phyloP scores from a whole-genome alignment of 2,888 invertebrate genomes.

The Drosophila mercatorum region DNA sequence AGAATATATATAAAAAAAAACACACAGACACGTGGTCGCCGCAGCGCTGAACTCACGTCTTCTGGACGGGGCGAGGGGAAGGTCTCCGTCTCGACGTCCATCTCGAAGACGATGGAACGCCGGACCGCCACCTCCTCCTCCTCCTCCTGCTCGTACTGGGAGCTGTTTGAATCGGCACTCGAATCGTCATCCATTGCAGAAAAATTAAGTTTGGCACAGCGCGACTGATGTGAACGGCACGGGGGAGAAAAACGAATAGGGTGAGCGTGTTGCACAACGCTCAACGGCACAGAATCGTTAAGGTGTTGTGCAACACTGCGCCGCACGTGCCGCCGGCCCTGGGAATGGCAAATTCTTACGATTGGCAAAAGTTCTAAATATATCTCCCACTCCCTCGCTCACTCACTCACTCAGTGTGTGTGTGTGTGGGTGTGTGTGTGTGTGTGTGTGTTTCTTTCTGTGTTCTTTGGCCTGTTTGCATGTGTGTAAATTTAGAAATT shows the following conservation, averaged over 20 bases:
- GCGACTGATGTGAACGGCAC: not conserved
- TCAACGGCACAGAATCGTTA: too few relatives aligned
- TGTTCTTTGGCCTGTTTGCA: constrained; percentile 22
- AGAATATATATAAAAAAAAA: not conserved
- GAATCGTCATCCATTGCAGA: not conserved
- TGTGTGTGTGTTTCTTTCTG: constrained; percentile 7
- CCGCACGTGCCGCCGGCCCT: not conserved
- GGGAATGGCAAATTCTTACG: not conserved
- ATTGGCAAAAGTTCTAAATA: not conserved
- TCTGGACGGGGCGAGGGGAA: constrained; percentile 14
- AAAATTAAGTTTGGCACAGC: not conserved
- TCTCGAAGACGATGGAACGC: not conserved
- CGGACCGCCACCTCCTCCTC: too few relatives aligned
- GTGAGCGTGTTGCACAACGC: constrained; percentile 22
- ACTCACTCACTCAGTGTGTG: too few relatives aligned
- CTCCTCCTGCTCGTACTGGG: not conserved
- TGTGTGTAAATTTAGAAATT: constrained; percentile 74
- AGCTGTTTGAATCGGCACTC: not conserved
- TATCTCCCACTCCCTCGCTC: not conserved
- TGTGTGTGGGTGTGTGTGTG: too few relatives aligned
- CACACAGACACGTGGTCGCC: not conserved
- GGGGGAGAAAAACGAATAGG: not conserved
- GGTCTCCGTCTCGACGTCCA: not conserved
- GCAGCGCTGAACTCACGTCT: constrained; percentile 12
- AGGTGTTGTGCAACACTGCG: constrained; percentile 12